Evolutionary conservation across 2,888 invertebrate species (phyloP).

Genomic region (Harpalus rufipes): DNA sequence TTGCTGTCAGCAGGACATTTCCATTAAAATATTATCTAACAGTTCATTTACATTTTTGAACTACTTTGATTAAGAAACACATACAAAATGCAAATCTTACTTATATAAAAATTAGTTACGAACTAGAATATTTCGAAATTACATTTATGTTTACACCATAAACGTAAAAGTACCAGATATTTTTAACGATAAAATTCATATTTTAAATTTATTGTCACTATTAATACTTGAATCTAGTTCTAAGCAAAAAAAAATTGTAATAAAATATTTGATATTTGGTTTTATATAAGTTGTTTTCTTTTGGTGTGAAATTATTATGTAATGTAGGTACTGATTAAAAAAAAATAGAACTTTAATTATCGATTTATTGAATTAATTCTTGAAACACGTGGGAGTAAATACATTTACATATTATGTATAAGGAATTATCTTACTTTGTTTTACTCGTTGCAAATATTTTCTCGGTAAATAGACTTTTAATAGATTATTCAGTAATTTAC

Average conservation of each 20-base stretch:
- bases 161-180: neutral
- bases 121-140: slow-evolving; percentile 37
- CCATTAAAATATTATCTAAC: neutral
- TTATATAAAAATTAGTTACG: slow-evolving; percentile 9
- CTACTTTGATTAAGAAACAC: slow-evolving; percentile 20
- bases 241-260: neutral
- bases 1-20: neutral
- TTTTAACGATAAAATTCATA: neutral
- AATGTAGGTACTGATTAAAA: too few species aligned
- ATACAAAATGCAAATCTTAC: slow-evolving; percentile 19
- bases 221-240: neutral
- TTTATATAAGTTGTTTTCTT: too few species aligned
- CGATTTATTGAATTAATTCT: too few species aligned
- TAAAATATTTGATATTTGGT: too few species aligned
- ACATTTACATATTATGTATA: too few species aligned
- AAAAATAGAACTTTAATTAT: too few species aligned
- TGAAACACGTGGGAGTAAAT: too few species aligned
- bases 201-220: neutral
- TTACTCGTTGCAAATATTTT: too few species aligned
- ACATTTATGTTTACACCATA: neutral
- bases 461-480: neutral
- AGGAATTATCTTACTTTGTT: too few species aligned
- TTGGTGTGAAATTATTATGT: too few species aligned
- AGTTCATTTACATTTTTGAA: slow-evolving; percentile 26
- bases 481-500: neutral